Evolutionary conservation across 2,113 vertebrate genomes (phyloP).

Genomic region (Tachysurus vachellii): DNA sequence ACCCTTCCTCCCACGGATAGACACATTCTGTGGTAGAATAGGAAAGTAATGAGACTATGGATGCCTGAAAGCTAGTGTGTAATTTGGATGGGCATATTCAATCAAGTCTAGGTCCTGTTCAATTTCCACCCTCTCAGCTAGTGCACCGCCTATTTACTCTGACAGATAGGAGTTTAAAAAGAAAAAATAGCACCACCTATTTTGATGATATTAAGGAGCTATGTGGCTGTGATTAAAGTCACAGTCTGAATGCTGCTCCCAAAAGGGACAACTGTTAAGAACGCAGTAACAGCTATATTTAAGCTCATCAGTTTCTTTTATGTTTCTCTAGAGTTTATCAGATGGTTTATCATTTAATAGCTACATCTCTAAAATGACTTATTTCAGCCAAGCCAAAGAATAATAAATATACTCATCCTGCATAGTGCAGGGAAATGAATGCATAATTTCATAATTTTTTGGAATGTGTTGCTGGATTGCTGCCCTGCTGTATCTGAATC

Average conservation of each 20-base stretch:
- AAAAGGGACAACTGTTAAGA: conserved; percentile 26
- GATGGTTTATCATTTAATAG: background rate
- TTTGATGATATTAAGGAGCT: conserved; percentile 45
- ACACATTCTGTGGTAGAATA: conserved; percentile 53
- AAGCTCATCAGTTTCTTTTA: background rate
- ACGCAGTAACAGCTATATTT: background rate
- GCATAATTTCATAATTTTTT: background rate
- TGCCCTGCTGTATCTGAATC: background rate
- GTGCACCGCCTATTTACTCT: conserved; percentile 61
- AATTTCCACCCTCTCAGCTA: conserved; percentile 60
- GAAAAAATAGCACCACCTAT: conserved; percentile 33
- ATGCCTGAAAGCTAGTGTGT: conserved; percentile 63
- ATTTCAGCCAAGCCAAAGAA: no score
- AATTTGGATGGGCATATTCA: conserved; percentile 71
- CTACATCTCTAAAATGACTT: background rate
- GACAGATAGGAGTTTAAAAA: conserved; percentile 60
- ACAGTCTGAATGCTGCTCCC: conserved; percentile 2
- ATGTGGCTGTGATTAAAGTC: conserved; percentile 55
- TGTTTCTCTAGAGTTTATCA: background rate
- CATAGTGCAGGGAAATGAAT: background rate
- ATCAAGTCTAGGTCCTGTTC: conserved; percentile 69
- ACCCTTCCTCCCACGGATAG: conserved; percentile 52
- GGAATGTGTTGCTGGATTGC: background rate
- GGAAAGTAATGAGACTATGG: conserved; percentile 64
- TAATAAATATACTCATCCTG: background rate